phyloP scores from a whole-genome alignment of 2,113 vertebrate species.

The Colossoma macropomum region DNA sequence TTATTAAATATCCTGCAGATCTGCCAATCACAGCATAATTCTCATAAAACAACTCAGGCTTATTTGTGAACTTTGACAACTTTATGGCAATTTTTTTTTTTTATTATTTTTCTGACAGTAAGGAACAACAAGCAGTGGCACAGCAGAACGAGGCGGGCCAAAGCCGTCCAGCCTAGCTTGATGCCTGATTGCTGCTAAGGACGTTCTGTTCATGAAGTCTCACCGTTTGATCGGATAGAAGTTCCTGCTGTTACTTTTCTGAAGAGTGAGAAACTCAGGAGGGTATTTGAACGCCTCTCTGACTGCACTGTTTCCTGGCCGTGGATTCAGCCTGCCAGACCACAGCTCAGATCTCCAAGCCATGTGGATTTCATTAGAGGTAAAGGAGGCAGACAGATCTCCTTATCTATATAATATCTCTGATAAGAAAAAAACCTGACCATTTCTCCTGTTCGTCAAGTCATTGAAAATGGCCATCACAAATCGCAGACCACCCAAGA shows the following conservation, averaged over 20 bases:
- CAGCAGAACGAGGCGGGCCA: neutral
- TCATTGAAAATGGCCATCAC: slow-evolving; percentile 45
- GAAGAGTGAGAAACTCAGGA: slow-evolving; percentile 12
- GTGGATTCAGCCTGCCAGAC: slow-evolving; percentile 29
- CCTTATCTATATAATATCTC: neutral
- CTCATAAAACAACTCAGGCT: slow-evolving; percentile 63
- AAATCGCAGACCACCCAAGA: slow-evolving; percentile 47
- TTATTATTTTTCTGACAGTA: slow-evolving; percentile 44
- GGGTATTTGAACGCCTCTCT: slow-evolving; percentile 30
- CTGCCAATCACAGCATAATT: slow-evolving; percentile 69
- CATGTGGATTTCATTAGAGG: slow-evolving; percentile 49
- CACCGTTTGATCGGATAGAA: slow-evolving; percentile 35
- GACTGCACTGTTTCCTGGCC: slow-evolving; percentile 48
- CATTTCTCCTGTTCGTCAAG: slow-evolving; percentile 14
- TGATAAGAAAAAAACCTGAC: slow-evolving; percentile 40
- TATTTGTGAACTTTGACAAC: slow-evolving; percentile 69
- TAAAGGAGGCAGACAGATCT: slow-evolving; percentile 25
- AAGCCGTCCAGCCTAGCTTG: neutral
- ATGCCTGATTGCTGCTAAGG: neutral
- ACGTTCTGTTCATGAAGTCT: neutral
- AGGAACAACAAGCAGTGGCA: slow-evolving; percentile 21
- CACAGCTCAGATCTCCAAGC: slow-evolving; percentile 35
- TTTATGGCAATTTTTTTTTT: slow-evolving; percentile 65
- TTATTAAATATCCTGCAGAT: slow-evolving; percentile 74
- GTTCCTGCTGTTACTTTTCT: slow-evolving; percentile 21